Evolutionary conservation across 2,888 invertebrate species (phyloP), one percentile per base, ranked within the genome.

Genomic region (Rhagonycha fulva): DNA sequence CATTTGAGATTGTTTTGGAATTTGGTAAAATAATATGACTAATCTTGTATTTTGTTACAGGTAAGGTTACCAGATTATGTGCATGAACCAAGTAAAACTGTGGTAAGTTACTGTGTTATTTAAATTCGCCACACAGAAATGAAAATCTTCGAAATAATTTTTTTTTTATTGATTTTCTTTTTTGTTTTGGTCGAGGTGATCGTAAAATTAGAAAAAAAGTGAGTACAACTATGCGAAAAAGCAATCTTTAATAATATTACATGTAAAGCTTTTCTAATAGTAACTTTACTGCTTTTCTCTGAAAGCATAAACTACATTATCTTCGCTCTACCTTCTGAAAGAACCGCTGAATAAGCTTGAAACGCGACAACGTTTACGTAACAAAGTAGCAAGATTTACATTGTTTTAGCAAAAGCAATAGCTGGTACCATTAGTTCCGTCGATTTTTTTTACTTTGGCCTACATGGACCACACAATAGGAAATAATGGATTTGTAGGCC

Each of bases 301-400:
- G 80, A 80, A 81, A 79, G 78, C 80, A 81, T 81, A 81, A 81
- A 81, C 80, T 80, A 78, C 81, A 81, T 81, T 81, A 81, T 81
- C 80, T 78, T 67, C 78, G 80, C 77, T 80, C 78, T 80, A 81
- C 81, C 80, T 79, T 78, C 78, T 75, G 75, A 80, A 80, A 79
- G 81, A 78, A 81, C 80, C 79, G 80, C 80, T 79, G 81, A 81
- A 80, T 81, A 81, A 81, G 81, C 81, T 80, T 78, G 78, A 80
- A 81, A 76, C 76, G 81, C 80, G 79, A 80, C 81, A 73, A 73
- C 80, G 80, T 79, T 81, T 80, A 81, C 80, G 80, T 81, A 81
- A 81, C 81, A 81, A 81, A 81, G 81, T 81, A 80, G 81, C 79
- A 79, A 80, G 80, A 77, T 77, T 77, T 77, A 77, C 74, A 77